A percentile compares a stretch with the other conserved stretches of the same genome.
phyloP scores from a whole-genome alignment of 2,888 invertebrate genomes.

The Euzophera pinguis region DNA sequence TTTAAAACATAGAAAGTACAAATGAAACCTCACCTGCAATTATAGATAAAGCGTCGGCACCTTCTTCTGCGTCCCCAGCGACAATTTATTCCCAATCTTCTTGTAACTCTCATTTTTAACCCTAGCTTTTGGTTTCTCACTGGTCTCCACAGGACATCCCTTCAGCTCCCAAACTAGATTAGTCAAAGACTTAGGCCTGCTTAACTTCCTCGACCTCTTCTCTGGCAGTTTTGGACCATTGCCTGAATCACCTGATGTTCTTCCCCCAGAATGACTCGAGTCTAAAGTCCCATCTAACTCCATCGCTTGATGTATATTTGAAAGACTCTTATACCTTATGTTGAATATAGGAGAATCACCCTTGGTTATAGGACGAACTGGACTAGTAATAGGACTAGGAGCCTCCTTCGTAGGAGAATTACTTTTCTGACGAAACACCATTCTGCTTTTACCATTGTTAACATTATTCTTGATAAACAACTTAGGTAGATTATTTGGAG shows the following conservation, averaged over 20 bases:
- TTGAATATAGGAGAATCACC: conserved; percentile 88
- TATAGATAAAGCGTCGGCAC: conserved; percentile 80
- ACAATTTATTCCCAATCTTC: conserved; percentile 74
- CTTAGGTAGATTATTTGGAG: conserved; percentile 81
- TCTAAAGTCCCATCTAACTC: conserved; percentile 91
- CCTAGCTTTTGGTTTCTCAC: conserved; percentile 73
- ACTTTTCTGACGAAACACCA: conserved; percentile 85
- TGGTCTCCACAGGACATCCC: conserved; percentile 65
- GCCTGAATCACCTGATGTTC: conserved; percentile 91
- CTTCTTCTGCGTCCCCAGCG: conserved; percentile 75
- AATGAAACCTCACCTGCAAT: conserved; percentile 49
- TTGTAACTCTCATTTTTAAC: conserved; percentile 74
- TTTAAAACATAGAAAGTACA: background rate
- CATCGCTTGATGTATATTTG: conserved; percentile 86
- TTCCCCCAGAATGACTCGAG: conserved; percentile 92
- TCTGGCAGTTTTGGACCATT: conserved; percentile 89
- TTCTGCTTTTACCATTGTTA: conserved; percentile 82
- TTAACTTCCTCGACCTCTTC: conserved; percentile 88
- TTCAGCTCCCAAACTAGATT: conserved; percentile 91
- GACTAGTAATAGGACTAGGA: conserved; percentile 81
- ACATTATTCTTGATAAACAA: conserved; percentile 88
- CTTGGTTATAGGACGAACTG: conserved; percentile 77
- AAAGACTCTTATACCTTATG: conserved; percentile 85
- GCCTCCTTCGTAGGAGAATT: conserved; percentile 86
- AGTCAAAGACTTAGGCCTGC: conserved; percentile 91